Conservation (phyloP, 1,140 invertebrate species). For the Prorops nasuta region DNA sequence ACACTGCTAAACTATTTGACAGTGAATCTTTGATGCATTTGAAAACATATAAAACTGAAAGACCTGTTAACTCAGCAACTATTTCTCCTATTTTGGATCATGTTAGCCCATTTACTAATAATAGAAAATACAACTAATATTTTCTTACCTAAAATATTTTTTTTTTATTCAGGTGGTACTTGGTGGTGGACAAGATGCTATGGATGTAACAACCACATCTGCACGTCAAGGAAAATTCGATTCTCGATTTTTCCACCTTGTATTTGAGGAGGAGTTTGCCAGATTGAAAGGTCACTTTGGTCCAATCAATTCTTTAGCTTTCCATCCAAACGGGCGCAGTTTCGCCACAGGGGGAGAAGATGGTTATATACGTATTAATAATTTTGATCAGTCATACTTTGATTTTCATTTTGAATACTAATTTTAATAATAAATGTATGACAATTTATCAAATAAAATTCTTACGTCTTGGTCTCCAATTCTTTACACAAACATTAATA, state of each 20-base stretch:
- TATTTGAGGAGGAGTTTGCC: slow-evolving; percentile 99
- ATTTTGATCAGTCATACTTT: slow-evolving; percentile 95
- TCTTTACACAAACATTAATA: no score
- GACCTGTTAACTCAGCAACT: slow-evolving; percentile 94
- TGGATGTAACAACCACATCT: slow-evolving; percentile 98
- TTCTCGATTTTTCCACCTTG: slow-evolving; percentile 94
- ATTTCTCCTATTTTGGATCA: slow-evolving; percentile 93
- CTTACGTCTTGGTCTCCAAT: no score
- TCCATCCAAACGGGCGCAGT: slow-evolving; percentile 97
- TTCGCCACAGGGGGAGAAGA: slow-evolving; percentile 98
- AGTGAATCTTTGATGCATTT: slow-evolving; percentile 77
- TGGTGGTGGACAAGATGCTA: slow-evolving; percentile 97
- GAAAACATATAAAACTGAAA: slow-evolving; percentile 94
- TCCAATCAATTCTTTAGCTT: slow-evolving; percentile 97
- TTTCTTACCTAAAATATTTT: neutral
- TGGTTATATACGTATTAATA: slow-evolving; percentile 95
- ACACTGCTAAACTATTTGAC: slow-evolving; percentile 92
- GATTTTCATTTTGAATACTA: slow-evolving; percentile 95
- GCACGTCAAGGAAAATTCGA: slow-evolving; percentile 96
- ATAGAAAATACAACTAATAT: slow-evolving; percentile 5
- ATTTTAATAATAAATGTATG: slow-evolving; percentile 20
- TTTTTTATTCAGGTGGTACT: slow-evolving; percentile 77
- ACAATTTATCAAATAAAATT: no score
- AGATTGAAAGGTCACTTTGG: slow-evolving; percentile 99
- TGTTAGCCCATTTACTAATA: slow-evolving; percentile 57